Percentiles rank a stretch among this genome's conserved stretches.
Evolutionary conservation across 2,888 invertebrate species (phyloP).

Genomic region (Lasioglossum figueresi): DNA sequence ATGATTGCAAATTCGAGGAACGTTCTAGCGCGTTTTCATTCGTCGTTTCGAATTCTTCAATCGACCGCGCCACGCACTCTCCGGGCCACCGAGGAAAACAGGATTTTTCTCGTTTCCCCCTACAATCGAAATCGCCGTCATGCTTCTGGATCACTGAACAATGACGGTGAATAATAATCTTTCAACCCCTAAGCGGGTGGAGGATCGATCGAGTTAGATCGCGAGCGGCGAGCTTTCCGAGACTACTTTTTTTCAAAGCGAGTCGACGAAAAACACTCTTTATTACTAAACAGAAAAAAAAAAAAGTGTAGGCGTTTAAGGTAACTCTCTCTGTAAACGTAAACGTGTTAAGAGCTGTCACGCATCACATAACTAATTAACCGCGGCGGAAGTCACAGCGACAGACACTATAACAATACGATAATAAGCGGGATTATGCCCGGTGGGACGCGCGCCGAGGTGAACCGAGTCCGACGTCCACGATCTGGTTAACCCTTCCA

Average conservation of each 20-base stretch:
- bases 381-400: constrained; percentile 18
- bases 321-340: constrained; percentile 57
- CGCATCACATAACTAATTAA: constrained; percentile 56
- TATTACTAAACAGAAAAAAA: constrained; percentile 34
- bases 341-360: constrained; percentile 55
- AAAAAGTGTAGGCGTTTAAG: constrained; percentile 50
- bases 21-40: background rate
- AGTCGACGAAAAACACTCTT: constrained; percentile 32
- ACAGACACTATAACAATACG: constrained; percentile 36
- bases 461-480: background rate
- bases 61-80: background rate
- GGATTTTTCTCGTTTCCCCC: background rate
- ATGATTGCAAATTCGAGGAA: constrained; percentile 62
- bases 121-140: constrained; percentile 19
- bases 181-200: background rate
- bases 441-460: constrained; percentile 41
- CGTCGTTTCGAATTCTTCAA: constrained; percentile 39
- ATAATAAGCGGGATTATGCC: constrained; percentile 41
- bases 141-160: constrained; percentile 15
- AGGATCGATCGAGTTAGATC: background rate
- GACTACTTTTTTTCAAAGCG: constrained; percentile 28
- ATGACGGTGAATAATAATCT: background rate
- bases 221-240: constrained; percentile 35
- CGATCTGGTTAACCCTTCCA: background rate
- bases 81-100: background rate